Base-by-base conservation (phyloP, 1,140 invertebrate species). In the Papilio dardanus region DNA sequence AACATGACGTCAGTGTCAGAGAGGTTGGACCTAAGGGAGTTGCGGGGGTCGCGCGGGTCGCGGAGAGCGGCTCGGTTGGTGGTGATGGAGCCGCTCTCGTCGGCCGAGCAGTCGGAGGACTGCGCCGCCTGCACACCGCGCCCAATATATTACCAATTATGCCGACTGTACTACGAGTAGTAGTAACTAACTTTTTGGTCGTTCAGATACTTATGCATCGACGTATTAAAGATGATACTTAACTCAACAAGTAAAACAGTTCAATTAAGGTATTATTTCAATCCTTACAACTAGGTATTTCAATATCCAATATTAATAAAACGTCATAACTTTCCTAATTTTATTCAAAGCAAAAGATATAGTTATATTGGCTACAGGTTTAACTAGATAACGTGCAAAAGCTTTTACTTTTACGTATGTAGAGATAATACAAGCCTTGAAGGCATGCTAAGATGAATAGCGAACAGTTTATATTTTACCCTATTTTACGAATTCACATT, bases 1-100 rank as follows among this genome's bases (percentile, higher is more conserved):
- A 96, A 96, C 94, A 98, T 97, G 86, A 98, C 96, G 94, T 99
- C 98, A 86, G 97, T 98, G 93, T 99, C 98, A 79, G 98, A 99
- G 78, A 98, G 96, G 71, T 98, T 97, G 80, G 97, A 98, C 83
- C 97, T 95, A 93, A 93, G 93, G 74, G 92, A 94, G 81, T 94
- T 94, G 85, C n/a, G 50, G 21, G 50, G 94, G 83, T 94, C 50
- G 50, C 50, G 54, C 8, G 54, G 94, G 83, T 94, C 94, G 92
- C 83, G 91, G 81, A 93, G 90, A 93, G 91, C 91, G 76, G 96
- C 95, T 76, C 97, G 96, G 93, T 97, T 97, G 79, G 96, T 97
- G 80, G 96, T 96, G 90, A 97, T 97, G 87, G 96, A 97, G 82
- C 97, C 96, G 83, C 96, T 95, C 85, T 96, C 96, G 83, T 96